Evolutionary conservation across 2,113 vertebrate genomes (phyloP).

Genomic region (Sander lucioperca): DNA sequence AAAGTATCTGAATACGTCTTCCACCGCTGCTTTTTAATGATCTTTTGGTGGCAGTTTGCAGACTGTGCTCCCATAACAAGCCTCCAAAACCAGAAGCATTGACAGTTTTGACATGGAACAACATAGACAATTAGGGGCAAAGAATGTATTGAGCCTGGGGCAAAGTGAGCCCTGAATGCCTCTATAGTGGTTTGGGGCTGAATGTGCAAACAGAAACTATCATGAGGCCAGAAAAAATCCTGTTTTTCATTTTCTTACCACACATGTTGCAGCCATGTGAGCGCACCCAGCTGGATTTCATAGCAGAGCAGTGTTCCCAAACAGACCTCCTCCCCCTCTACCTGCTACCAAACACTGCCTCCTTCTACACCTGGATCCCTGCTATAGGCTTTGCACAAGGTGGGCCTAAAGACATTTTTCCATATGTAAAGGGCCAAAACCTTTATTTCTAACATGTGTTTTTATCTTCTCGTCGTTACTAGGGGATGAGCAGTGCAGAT

Average conservation of each 20-base stretch:
- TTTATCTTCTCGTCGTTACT: constrained; percentile 15
- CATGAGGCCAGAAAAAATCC: not conserved
- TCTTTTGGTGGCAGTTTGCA: not conserved
- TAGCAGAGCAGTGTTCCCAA: constrained; percentile 91
- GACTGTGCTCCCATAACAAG: not conserved
- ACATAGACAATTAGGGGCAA: constrained; percentile 1
- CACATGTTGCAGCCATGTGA: constrained; percentile 83
- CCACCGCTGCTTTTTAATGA: not conserved
- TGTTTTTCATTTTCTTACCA: not conserved
- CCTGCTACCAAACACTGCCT: constrained; percentile 68
- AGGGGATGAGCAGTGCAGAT: constrained; percentile 91
- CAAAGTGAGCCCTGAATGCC: not conserved
- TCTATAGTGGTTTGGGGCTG: not conserved
- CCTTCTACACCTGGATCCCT: constrained; percentile 90
- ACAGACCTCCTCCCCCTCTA: constrained; percentile 87
- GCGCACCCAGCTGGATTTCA: constrained; percentile 89
- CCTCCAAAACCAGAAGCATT: not conserved
- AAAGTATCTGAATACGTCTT: no score
- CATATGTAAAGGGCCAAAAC: not conserved
- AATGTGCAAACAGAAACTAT: not conserved
- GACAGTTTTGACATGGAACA: not conserved
- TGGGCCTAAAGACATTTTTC: constrained; percentile 49
- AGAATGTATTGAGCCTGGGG: not conserved
- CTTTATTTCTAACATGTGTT: not conserved
- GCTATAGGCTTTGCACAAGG: constrained; percentile 88